Evolutionary conservation across 2,888 invertebrate genomes (phyloP).

Genomic region (Lamellibrachia satsuma): DNA sequence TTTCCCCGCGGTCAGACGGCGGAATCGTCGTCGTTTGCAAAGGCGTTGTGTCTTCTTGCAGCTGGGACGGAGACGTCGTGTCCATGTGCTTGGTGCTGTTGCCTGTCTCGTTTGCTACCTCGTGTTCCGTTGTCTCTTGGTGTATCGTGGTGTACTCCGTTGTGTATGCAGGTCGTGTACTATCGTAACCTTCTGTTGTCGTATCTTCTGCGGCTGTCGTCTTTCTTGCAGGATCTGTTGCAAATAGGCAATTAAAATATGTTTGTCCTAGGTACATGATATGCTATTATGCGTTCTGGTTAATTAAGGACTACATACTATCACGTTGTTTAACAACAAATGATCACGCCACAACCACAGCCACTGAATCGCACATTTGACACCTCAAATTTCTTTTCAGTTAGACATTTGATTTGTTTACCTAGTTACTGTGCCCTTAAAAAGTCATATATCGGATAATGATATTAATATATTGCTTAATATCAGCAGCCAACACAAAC

Average conservation of each 20-base stretch:
- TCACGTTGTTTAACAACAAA: not conserved
- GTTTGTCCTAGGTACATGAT: too few species aligned
- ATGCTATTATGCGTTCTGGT: not conserved
- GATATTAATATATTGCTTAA: too few species aligned
- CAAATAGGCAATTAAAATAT: not conserved
- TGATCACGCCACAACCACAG: not conserved
- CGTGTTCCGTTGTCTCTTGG: not conserved
- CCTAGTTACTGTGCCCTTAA: too few species aligned
- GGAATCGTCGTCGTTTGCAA: not conserved
- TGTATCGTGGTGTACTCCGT: not conserved
- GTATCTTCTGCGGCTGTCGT: not conserved
- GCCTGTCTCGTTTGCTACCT: not conserved
- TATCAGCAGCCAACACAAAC: too few species aligned
- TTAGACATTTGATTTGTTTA: not conserved
- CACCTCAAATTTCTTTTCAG: not conserved
- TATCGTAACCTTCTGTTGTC: not conserved
- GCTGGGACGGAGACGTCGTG: not conserved
- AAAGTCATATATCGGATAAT: too few species aligned
- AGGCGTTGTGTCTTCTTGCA: not conserved
- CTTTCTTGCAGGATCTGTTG: not conserved
- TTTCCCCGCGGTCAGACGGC: not conserved
- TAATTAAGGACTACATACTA: not conserved
- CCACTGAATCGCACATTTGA: not conserved
- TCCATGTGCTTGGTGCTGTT: not conserved
- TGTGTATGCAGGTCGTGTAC: not conserved